Conservation (phyloP, 2,113 vertebrate genomes). For the Alaudala cheleensis region DNA sequence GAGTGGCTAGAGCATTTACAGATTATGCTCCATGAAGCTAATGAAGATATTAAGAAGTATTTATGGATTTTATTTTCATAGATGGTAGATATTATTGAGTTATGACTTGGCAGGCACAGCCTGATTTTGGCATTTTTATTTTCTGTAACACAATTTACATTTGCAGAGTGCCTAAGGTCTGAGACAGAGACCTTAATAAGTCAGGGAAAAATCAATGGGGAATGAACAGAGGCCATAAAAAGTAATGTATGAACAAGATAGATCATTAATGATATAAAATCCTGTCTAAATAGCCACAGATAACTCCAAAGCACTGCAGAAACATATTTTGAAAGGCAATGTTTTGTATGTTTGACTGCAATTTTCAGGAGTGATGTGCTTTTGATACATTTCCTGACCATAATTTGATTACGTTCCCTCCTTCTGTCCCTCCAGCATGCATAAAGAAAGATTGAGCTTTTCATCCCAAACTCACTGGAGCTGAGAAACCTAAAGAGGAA, state of each 20-base stretch:
- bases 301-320: not conserved
- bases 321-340: not conserved
- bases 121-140: constrained; percentile 60
- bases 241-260: constrained; percentile 28
- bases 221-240: constrained; percentile 39
- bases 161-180: constrained; percentile 17
- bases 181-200: constrained; percentile 32
- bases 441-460: not conserved
- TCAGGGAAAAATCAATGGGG: constrained; percentile 44
- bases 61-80: constrained; percentile 54
- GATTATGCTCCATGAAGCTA: not conserved
- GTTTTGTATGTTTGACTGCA: not conserved
- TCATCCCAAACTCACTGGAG: not conserved
- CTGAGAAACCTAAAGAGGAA: not conserved
- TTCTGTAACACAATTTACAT: constrained; percentile 39
- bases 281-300: not conserved
- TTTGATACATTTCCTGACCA: not conserved
- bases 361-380: not conserved
- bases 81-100: constrained; percentile 39
- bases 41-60: constrained; percentile 32
- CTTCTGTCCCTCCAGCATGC: not conserved
- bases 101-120: constrained; percentile 30
- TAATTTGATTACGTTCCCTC: not conserved
- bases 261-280: constrained; percentile 36
- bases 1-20: not conserved